phyloP scores from a whole-genome alignment of 2,797 vertebrate species.

The Heterohyrax brucei region DNA sequence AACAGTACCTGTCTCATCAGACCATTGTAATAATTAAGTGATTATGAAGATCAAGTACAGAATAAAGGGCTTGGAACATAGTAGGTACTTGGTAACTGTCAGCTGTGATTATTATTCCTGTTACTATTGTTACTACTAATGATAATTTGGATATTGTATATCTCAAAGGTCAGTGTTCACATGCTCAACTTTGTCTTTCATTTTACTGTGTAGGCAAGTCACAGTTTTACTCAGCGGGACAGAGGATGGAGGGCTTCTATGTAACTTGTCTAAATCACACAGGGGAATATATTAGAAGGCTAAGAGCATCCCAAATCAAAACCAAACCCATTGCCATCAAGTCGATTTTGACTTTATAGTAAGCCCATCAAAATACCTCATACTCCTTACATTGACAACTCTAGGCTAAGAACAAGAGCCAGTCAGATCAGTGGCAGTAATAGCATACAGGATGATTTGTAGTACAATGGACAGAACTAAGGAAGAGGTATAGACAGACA shows the following conservation, averaged over 20 bases:
- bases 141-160: conserved; percentile 34
- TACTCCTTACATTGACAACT: background rate
- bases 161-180: conserved; percentile 1
- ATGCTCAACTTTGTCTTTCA: conserved; percentile 38
- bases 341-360: too few relatives aligned
- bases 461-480: conserved; percentile 33
- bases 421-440: background rate
- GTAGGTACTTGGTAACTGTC: conserved; percentile 31
- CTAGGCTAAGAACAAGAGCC: background rate
- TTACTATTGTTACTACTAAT: conserved; percentile 32
- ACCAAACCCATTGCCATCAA: too few relatives aligned
- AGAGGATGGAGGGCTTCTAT: background rate
- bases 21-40: conserved; percentile 56
- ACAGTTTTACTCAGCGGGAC: background rate
- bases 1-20: conserved; percentile 53
- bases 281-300: conserved; percentile 48
- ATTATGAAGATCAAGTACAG: conserved; percentile 62
- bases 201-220: conserved; percentile 44
- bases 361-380: background rate
- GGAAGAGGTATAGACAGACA: background rate
- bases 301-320: background rate
- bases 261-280: conserved; percentile 14
- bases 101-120: conserved; percentile 30
- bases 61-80: conserved; percentile 35
- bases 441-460: conserved; percentile 13